Conservation (phyloP, 1,140 invertebrate species). For the Trypoxylus dichotomus region DNA sequence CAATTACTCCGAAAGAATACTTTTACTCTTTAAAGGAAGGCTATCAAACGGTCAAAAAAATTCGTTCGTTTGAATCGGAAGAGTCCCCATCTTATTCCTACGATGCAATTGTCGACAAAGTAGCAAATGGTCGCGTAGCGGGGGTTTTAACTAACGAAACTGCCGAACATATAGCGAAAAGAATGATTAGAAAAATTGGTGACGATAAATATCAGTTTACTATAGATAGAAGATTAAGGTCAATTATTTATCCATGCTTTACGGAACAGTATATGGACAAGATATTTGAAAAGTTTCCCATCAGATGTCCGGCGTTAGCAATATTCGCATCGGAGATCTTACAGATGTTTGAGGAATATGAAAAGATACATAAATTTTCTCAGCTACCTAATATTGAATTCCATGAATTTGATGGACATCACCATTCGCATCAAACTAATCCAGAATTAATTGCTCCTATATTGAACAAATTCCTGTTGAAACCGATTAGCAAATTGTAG, state of each 20-base stretch:
- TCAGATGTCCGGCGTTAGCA: constrained; percentile 47
- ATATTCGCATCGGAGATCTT: constrained; percentile 44
- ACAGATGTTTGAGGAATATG: neutral
- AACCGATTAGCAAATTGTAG: neutral
- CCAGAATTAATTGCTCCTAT: constrained; percentile 58
- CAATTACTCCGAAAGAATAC: constrained; percentile 43
- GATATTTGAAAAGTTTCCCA: constrained; percentile 39
- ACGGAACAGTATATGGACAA: constrained; percentile 44
- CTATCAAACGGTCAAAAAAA: constrained; percentile 37
- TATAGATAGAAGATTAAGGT: constrained; percentile 43
- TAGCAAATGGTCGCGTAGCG: constrained; percentile 50
- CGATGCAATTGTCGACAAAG: constrained; percentile 56
- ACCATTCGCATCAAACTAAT: constrained; percentile 66
- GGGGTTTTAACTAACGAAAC: constrained; percentile 51
- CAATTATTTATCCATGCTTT: constrained; percentile 37
- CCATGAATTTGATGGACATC: constrained; percentile 58
- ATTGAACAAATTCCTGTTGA: constrained; percentile 51
- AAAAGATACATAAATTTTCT: constrained; percentile 32
- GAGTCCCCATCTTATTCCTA: constrained; percentile 52
- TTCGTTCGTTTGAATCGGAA: constrained; percentile 12
- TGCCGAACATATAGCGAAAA: constrained; percentile 56
- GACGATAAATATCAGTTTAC: constrained; percentile 50
- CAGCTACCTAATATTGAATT: constrained; percentile 33
- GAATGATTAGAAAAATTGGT: constrained; percentile 51
- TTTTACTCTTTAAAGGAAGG: constrained; percentile 44